phyloP scores from a whole-genome alignment of 2,797 vertebrate genomes.

The Bucorvus abyssinicus region DNA sequence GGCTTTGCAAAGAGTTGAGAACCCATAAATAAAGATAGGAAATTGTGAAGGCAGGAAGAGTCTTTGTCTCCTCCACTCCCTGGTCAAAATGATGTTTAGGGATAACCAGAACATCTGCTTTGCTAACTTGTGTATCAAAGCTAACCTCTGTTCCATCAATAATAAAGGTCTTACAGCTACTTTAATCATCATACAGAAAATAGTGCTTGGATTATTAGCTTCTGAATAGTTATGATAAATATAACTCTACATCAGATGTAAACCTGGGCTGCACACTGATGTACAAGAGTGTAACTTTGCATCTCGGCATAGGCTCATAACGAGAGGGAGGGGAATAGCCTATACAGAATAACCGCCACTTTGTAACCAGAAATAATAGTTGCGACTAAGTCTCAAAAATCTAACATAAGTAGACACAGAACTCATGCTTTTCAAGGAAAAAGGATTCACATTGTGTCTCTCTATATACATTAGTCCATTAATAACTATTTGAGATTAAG shows the following conservation, averaged over 20 bases:
- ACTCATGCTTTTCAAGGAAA: not conserved
- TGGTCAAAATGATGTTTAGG: not conserved
- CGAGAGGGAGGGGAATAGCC: accelerated
- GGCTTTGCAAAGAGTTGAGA: not conserved
- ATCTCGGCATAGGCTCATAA: not conserved
- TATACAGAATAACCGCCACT: not conserved
- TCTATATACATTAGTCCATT: not conserved
- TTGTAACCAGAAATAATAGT: not conserved
- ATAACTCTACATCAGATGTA: not conserved
- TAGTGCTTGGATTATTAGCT: not conserved
- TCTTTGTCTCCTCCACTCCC: not conserved
- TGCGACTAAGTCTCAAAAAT: not conserved
- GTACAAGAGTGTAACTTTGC: not conserved
- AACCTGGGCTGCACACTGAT: not conserved
- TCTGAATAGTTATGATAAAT: not conserved
- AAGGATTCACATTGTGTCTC: accelerated
- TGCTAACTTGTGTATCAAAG: not conserved
- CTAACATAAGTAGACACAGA: not conserved
- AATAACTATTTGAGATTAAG: not conserved
- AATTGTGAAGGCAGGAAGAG: not conserved
- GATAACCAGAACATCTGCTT: not conserved
- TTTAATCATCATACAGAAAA: not conserved
- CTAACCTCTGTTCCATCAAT: not conserved
- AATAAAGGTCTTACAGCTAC: not conserved
- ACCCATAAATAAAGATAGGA: not conserved